A percentile compares a stretch with the other conserved stretches of the same genome.
phyloP scores from a whole-genome alignment of 2,888 invertebrate genomes.

The Sarcophaga rosellei region DNA sequence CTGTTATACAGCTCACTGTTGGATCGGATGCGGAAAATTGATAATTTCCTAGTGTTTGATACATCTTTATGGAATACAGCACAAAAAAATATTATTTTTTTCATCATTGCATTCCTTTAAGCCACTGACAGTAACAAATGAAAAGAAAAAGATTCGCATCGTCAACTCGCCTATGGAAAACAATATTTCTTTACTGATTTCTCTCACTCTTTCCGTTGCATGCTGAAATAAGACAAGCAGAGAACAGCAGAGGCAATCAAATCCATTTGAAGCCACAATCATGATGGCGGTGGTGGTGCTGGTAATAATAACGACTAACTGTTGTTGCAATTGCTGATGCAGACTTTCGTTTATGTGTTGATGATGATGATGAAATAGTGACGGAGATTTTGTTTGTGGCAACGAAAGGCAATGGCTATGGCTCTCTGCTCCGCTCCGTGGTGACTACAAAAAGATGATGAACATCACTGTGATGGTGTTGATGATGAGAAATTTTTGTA shows the following conservation, averaged over 20 bases:
- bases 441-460: neutral
- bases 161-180: conserved; percentile 5
- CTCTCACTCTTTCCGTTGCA: neutral
- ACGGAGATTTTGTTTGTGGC: conserved; percentile 9
- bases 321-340: conserved; percentile 7
- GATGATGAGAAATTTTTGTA: conserved; percentile 38
- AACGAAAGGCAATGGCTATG: neutral
- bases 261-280: conserved; percentile 61
- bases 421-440: neutral
- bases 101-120: neutral
- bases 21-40: too few relatives aligned
- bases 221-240: conserved; percentile 15
- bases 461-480: conserved; percentile 23
- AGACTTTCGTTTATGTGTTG: neutral
- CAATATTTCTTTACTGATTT: neutral
- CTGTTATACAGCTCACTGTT: too few relatives aligned
- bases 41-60: too few relatives aligned
- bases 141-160: conserved; percentile 2
- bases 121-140: neutral
- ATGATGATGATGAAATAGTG: conserved; percentile 9
- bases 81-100: too few relatives aligned
- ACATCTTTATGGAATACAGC: too few relatives aligned
- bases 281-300: conserved; percentile 27
- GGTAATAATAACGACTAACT: conserved; percentile 7
- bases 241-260: conserved; percentile 54